Conservation (phyloP, 64 coral and sea anemone genomes). For the Montipora capricornis region DNA sequence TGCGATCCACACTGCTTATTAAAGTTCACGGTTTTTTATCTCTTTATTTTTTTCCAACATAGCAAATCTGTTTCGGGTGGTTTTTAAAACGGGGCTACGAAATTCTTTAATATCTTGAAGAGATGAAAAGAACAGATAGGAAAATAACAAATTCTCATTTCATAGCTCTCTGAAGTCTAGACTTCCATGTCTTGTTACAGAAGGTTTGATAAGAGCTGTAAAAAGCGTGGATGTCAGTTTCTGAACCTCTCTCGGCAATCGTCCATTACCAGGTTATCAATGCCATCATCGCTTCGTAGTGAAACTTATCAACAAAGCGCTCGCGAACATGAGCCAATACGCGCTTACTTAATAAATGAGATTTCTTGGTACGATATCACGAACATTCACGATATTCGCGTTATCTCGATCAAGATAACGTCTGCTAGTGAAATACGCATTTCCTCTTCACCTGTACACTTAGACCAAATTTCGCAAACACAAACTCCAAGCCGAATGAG, state of each 20-base stretch:
- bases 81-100: background rate
- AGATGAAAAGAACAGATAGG: background rate
- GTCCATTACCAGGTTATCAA: conserved; percentile 26
- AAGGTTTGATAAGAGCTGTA: conserved; percentile 27
- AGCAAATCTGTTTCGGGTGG: background rate
- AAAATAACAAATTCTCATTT: conserved; percentile 26
- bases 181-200: conserved; percentile 38
- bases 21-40: background rate
- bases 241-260: conserved; percentile 27
- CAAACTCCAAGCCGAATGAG: conserved; percentile 37
- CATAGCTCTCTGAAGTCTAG: conserved; percentile 1
- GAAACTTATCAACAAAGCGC: conserved; percentile 47
- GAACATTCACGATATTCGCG: conserved; percentile 17
- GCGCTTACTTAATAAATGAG: conserved; percentile 35
- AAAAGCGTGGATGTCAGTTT: conserved; percentile 30
- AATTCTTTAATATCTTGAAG: background rate
- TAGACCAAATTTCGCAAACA: conserved; percentile 42
- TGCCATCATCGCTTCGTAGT: background rate
- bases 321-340: conserved; percentile 17
- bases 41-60: background rate
- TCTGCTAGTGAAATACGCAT: background rate
- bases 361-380: conserved; percentile 29
- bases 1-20: background rate
- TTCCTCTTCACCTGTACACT: conserved; percentile 36
- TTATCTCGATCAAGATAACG: conserved; percentile 56